These are phyloP conservation scores for Apostichopus leukothele DNA, from an alignment of 53 echinoderm and acorn worm genomes.

Conservation along the genomic window DNA sequence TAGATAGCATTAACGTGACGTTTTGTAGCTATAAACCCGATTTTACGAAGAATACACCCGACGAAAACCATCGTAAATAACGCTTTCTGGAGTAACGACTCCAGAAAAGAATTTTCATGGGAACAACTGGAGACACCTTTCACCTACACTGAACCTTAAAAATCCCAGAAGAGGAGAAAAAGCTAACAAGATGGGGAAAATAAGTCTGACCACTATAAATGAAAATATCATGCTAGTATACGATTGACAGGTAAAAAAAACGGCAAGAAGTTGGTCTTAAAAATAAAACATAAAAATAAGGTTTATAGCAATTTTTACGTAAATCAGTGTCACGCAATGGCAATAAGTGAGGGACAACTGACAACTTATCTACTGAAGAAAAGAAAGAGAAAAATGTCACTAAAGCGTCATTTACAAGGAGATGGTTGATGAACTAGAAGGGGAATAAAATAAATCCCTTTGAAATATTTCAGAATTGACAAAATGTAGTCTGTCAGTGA, in stretches of 20 bases:
- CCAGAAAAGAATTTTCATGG: slow-evolving; percentile 44
- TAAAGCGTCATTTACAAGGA: background rate
- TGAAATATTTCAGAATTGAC: background rate
- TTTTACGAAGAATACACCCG: slow-evolving; percentile 49
- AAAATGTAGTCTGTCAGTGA: background rate
- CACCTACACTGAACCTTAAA: slow-evolving; percentile 19
- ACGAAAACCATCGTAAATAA: slow-evolving; percentile 32
- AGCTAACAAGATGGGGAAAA: slow-evolving; percentile 17
- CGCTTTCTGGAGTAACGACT: slow-evolving; percentile 41
- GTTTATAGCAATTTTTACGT: slow-evolving; percentile 31
- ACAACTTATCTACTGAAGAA: background rate
- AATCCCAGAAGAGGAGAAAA: slow-evolving; percentile 11
- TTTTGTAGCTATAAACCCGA: slow-evolving; percentile 43
- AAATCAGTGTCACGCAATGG: slow-evolving; percentile 20
- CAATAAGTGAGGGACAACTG: background rate
- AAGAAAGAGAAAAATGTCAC: background rate
- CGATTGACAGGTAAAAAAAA: slow-evolving; percentile 30
- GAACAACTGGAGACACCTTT: slow-evolving; percentile 8
- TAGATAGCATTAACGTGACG: slow-evolving; percentile 36
- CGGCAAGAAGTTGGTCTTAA: slow-evolving; percentile 26
- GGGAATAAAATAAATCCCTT: background rate
- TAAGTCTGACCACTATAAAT: slow-evolving; percentile 38
- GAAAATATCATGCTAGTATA: background rate
- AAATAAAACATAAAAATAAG: slow-evolving; percentile 41
- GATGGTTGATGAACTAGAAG: background rate